Base-by-base conservation (phyloP, 2,888 invertebrate species). In the Cybosia mesomella region DNA sequence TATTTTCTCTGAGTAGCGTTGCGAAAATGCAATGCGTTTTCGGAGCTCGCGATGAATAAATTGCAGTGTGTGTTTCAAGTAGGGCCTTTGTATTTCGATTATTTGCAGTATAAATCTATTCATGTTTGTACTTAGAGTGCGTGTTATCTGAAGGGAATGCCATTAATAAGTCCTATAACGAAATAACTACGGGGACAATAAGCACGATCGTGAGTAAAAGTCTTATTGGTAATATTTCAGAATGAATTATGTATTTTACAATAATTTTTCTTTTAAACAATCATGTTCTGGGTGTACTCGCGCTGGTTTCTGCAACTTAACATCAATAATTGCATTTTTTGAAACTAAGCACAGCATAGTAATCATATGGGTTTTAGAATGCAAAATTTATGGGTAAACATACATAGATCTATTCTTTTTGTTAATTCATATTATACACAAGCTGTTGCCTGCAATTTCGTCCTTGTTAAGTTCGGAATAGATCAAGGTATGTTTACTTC, bases 41-140 rank as follows among this genome's bases (percentile, higher is more conserved):
- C 24, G 10, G 28, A 74, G n/a, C 49, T 49, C 49, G 49, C n/a
- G 49, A 49, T 49, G n/a, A n/a, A 8, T n/a, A 67, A 63, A 69
- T 58, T 32, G 36, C 67, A 49, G 58, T 65, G 53, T 61, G 62
- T 68, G 60, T 58, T 58, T 64, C 54, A 66, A 63, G 54, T 66
- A 66, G 24, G 61, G 63, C 58, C n/a, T 32, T 66, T 66, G 62
- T 49, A 61, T 69, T 72, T 68, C 53, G 60, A 5, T 32, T n/a
- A n/a, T 36, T 58, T 62, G 63, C 67, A 65, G 72, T 74, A 81
- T 85, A 84, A 84, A 84, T 83, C 75, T 77, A 73, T 79, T 67
- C 77, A 72, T 71, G 80, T 79, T 83, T 81, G 79, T 77, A 75
- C 77, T 80, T 82, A 76, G 72, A 81, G 73, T 79, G 80, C 80